Percentiles rank a stretch among this genome's conserved stretches.
Conservation (phyloP, 1,140 invertebrate species). For the Antheraea pernyi region DNA sequence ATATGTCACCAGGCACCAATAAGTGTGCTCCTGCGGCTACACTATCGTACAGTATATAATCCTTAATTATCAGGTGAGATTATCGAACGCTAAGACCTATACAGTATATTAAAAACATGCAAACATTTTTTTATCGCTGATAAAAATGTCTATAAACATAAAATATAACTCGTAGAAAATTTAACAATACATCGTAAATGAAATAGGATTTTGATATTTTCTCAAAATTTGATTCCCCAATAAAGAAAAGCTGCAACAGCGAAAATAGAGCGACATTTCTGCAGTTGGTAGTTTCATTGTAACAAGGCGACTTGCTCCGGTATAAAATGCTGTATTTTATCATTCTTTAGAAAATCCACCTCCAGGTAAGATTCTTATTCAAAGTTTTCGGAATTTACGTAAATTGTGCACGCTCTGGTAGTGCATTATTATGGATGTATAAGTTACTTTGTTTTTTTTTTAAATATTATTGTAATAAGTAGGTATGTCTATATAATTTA, state of each 20-base stretch:
- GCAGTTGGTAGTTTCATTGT: constrained; percentile 23
- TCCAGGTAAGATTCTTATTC: constrained; percentile 27
- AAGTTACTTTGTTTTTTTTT: not conserved
- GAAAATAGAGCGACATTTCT: constrained; percentile 28
- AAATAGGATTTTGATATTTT: not conserved
- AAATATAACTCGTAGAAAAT: not conserved
- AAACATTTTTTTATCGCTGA: too few species aligned
- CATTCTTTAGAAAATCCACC: constrained; percentile 25
- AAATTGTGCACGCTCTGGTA: constrained; percentile 31
- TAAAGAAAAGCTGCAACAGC: constrained; percentile 1
- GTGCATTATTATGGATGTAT: not conserved
- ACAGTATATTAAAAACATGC: too few species aligned
- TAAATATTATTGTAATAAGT: too few species aligned
- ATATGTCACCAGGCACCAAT: too few species aligned
- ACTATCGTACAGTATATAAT: too few species aligned
- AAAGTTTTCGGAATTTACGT: constrained; percentile 27
- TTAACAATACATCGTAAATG: not conserved
- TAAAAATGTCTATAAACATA: too few species aligned
- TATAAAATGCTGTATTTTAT: constrained; percentile 20
- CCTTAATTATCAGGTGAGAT: too few species aligned
- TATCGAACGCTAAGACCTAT: too few species aligned
- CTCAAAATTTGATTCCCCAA: not conserved
- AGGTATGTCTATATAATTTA: too few species aligned
- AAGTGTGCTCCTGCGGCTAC: too few species aligned
- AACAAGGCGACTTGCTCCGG: constrained; percentile 27